Evolutionary conservation across 2,797 vertebrate species (phyloP).

Genomic region (Darevskia mixta): DNA sequence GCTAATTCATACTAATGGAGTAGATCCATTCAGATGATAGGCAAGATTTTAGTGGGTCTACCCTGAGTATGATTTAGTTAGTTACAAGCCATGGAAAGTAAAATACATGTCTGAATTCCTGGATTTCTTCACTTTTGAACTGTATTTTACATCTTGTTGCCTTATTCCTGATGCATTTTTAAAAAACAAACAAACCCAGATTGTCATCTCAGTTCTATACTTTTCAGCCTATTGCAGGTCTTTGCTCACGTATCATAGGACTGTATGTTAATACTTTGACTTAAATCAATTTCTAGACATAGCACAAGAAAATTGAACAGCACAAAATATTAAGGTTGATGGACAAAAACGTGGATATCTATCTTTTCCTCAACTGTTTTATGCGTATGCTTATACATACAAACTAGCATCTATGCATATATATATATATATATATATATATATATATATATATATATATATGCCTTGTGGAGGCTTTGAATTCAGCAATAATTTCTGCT

Average conservation of each 20-base stretch:
- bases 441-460: slow-evolving; percentile 60
- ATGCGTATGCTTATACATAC: slow-evolving; percentile 74
- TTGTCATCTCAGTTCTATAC: slow-evolving; percentile 67
- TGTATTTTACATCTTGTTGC: slow-evolving; percentile 63
- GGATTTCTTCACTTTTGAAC: slow-evolving; percentile 59
- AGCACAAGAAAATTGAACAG: slow-evolving; percentile 73
- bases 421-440: not conserved
- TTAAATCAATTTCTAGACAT: slow-evolving; percentile 68
- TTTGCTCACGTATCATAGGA: slow-evolving; percentile 61
- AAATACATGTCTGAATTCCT: slow-evolving; percentile 40
- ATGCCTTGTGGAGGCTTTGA: slow-evolving; percentile 66
- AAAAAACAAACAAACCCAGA: slow-evolving; percentile 45
- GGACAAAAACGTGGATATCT: slow-evolving; percentile 67
- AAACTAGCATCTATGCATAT: slow-evolving; percentile 55
- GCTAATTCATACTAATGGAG: not conserved
- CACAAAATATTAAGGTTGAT: slow-evolving; percentile 71
- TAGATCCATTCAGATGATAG: not conserved
- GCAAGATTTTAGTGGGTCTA: no score
- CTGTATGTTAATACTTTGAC: slow-evolving; percentile 70
- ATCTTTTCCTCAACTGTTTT: slow-evolving; percentile 55
- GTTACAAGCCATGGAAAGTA: not conserved
- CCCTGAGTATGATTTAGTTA: no score
- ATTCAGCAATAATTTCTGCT: slow-evolving; percentile 70
- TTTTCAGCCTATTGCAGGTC: slow-evolving; percentile 62
- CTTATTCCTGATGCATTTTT: slow-evolving; percentile 69